Base-by-base conservation (phyloP, 2,888 invertebrate species). In the Melanostoma mellinum region DNA sequence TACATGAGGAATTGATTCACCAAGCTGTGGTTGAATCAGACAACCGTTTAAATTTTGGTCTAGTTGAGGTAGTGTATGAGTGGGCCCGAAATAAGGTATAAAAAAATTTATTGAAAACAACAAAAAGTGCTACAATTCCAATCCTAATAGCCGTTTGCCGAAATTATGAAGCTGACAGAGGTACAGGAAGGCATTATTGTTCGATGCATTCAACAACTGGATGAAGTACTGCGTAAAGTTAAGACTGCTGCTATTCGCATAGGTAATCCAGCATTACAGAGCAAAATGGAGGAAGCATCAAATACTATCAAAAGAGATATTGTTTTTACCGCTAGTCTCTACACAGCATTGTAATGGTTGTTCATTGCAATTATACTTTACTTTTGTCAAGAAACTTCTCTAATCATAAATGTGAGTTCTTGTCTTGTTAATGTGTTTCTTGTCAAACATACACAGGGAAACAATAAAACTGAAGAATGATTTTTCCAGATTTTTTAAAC, bases 101-200 rank as follows among this genome's bases (percentile, higher is more conserved):
- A 89, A 40, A 8, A n/a, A 6, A n/a, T 53, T 6, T 35, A 0
- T 35, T 9, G 20, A 2, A n/a, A 40, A 32, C 35, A 6, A 42
- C 10, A n/a, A 33, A 32, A 3, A 56, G 0, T 52, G 33, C 65
- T 8, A n/a, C 53, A 33, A 10, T 53, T 5, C 6, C 36, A 48
- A 65, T 73, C 10, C 80, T 89, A 88, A 10, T 89, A 97, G 93
- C 96, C 98, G 0, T 99, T 99, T 91, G 94, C 96, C 0, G 96
- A 98, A 88, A 98, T 99, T 78, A 98, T 97, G 94, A 93, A 95
- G 86, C 92, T 97, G 68, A 99, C 98, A 0, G 97, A 98, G 85
- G 95, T 98, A 0, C 99, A 99, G 90, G 99, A 99, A 90, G 99
- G 99, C 0, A 97, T 99, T 82, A 99, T 99, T 87, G 99, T 99